Conservation (phyloP, 2,888 invertebrate species). For the Anodontia alba region DNA sequence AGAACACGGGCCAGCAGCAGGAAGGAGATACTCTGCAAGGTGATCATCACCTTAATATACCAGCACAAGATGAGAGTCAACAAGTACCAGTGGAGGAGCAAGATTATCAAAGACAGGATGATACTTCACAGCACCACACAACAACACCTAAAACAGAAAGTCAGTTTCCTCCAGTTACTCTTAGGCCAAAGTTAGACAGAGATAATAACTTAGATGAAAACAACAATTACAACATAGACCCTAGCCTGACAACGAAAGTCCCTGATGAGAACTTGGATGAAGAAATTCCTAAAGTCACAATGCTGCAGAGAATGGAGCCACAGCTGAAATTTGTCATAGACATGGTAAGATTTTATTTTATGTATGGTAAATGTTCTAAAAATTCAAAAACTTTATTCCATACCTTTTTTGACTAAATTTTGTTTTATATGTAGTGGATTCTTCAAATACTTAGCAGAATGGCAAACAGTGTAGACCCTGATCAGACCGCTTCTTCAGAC, state of each 20-base stretch:
- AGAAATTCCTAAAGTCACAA: conserved; percentile 33
- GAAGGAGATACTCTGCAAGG: background rate
- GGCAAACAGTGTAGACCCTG: no score
- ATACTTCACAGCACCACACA: background rate
- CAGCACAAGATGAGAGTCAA: background rate
- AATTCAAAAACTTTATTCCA: no score
- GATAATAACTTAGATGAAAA: conserved; percentile 20
- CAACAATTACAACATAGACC: background rate
- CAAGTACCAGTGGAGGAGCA: background rate
- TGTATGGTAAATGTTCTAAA: no score
- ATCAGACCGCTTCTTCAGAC: background rate
- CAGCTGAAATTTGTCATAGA: conserved; percentile 53
- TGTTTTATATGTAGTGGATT: no score
- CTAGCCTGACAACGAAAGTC: conserved; percentile 51
- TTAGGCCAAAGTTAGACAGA: background rate
- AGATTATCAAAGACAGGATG: background rate
- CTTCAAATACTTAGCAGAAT: background rate
- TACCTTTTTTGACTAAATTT: no score
- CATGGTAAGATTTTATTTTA: conserved; percentile 49
- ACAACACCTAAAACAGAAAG: background rate
- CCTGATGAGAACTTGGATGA: conserved; percentile 64
- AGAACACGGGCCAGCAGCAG: background rate
- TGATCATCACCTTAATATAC: background rate
- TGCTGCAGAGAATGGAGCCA: conserved; percentile 54
- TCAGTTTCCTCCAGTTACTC: background rate